Base-by-base conservation (phyloP, 2,888 invertebrate genomes). In the Priocnemis perturbator region DNA sequence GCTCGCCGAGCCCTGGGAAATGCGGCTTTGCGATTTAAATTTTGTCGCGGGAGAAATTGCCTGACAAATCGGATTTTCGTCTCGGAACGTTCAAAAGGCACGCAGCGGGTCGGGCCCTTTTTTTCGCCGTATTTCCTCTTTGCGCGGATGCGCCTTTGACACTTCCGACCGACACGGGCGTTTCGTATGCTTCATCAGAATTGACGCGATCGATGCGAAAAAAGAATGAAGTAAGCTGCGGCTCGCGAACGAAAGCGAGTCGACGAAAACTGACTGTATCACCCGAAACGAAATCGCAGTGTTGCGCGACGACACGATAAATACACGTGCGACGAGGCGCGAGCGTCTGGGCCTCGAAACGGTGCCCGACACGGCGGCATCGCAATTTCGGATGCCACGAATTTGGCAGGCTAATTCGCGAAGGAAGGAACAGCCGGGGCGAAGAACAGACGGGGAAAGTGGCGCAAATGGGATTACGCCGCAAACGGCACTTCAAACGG, bases 11-110 rank as follows among this genome's bases (percentile, higher is more conserved):
- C 47, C 59, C 67, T 19, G n/a, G 73, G 76, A 67, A 84, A 85
- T 81, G 80, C 81, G 37, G 85, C 87, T 88, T 88, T 88, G 87
- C 86, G 85, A 88, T 88, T 89, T 87, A 87, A 87, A 89, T 88
- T 89, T 86, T 87, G 87, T 88, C 88, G 85, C 87, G 84, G 78
- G 79, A 81, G 81, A 86, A 88, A 88, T 88, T 88, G 85, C 81
- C 83, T 84, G 83, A 81, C 77, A 87, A 87, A 87, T 87, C 79
- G 78, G 78, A 87, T 87, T 86, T 85, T 78, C 79, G 56, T 70
- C 76, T 67, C 75, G 69, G 61, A 71, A 69, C 73, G 79, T 81
- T 81, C 80, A 81, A 80, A 78, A 76, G 81, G 78, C 64, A 56
- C 26, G n/a, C n/a, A n/a, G n/a, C n/a, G 19, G 23, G 17, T 48